A percentile compares a stretch with the other conserved stretches of the same genome.
Evolutionary conservation across 2,888 invertebrate genomes (phyloP).

Genomic region (Limnephilus auricula): DNA sequence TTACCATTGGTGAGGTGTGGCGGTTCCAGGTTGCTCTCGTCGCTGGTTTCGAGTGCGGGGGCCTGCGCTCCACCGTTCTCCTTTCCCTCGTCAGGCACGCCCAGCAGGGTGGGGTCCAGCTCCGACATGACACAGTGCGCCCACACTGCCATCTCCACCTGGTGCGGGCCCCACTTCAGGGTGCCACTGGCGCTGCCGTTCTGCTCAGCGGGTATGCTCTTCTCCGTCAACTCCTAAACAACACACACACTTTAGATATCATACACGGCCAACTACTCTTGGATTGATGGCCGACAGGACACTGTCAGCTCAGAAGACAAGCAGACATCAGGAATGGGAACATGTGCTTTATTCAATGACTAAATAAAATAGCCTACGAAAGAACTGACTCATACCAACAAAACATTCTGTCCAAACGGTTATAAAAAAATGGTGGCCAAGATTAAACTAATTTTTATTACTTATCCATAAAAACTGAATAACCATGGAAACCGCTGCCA

Average conservation of each 20-base stretch:
- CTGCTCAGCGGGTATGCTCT: conserved; percentile 56
- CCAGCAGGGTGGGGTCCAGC: conserved; percentile 89
- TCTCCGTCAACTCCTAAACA: neutral
- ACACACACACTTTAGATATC: neutral
- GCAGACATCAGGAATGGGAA: neutral
- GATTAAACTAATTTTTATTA: too few species aligned
- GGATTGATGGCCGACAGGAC: too few species aligned
- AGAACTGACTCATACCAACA: too few species aligned
- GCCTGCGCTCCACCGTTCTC: conserved; percentile 74
- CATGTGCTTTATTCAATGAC: too few species aligned
- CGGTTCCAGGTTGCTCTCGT: conserved; percentile 89
- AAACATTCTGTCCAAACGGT: too few species aligned
- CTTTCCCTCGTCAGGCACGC: conserved; percentile 80
- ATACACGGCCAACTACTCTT: neutral
- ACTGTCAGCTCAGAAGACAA: neutral
- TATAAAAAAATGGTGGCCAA: too few species aligned
- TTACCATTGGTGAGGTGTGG: conserved; percentile 77
- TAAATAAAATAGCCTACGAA: too few species aligned
- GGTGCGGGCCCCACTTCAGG: conserved; percentile 83
- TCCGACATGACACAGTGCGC: conserved; percentile 93
- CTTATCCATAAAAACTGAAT: too few species aligned
- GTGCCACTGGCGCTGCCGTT: conserved; percentile 75
- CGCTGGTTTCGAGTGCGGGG: conserved; percentile 78
- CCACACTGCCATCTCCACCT: conserved; percentile 95
- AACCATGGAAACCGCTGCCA: too few species aligned